Evolutionary conservation across 2,797 vertebrate genomes (phyloP).

Genomic region (Carapus acus): DNA sequence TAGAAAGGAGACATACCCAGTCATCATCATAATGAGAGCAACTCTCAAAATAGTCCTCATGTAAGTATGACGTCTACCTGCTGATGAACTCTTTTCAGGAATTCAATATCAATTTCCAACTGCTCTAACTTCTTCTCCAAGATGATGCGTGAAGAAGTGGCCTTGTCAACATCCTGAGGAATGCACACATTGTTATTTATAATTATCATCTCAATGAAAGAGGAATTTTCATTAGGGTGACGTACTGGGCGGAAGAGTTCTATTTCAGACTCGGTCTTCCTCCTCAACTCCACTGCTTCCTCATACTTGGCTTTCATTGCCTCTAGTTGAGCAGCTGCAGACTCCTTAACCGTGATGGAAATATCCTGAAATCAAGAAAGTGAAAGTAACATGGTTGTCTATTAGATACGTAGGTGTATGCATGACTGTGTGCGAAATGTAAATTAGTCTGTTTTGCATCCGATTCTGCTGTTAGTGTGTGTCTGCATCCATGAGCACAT

Average conservation of each 20-base stretch:
- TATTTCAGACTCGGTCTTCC: conserved; percentile 71
- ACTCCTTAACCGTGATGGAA: conserved; percentile 67
- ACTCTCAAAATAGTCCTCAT: neutral
- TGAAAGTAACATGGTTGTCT: conserved; percentile 40
- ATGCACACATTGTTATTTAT: neutral
- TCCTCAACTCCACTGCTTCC: conserved; percentile 71
- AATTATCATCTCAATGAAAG: neutral
- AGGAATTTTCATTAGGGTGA: conserved; percentile 16
- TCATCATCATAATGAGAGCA: neutral
- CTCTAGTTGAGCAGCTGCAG: conserved; percentile 66
- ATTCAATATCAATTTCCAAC: conserved; percentile 71
- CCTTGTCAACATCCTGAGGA: conserved; percentile 64
- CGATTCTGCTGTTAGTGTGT: conserved; percentile 7
- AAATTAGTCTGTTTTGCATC: conserved; percentile 33
- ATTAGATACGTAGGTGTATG: conserved; percentile 41
- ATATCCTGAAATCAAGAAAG: conserved; percentile 67
- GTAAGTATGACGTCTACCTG: conserved; percentile 49
- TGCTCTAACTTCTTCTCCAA: conserved; percentile 73
- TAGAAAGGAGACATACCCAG: conserved; percentile 36
- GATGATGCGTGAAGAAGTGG: conserved; percentile 65
- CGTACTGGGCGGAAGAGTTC: conserved; percentile 75
- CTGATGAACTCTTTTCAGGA: conserved; percentile 60
- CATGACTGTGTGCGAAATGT: conserved; percentile 35
- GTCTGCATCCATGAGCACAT: conserved; percentile 29
- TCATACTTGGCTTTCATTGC: conserved; percentile 72